Percentiles rank a stretch among this genome's conserved stretches.
phyloP scores from a whole-genome alignment of 2,797 vertebrate genomes.

The Kryptolebias ocellatus region DNA sequence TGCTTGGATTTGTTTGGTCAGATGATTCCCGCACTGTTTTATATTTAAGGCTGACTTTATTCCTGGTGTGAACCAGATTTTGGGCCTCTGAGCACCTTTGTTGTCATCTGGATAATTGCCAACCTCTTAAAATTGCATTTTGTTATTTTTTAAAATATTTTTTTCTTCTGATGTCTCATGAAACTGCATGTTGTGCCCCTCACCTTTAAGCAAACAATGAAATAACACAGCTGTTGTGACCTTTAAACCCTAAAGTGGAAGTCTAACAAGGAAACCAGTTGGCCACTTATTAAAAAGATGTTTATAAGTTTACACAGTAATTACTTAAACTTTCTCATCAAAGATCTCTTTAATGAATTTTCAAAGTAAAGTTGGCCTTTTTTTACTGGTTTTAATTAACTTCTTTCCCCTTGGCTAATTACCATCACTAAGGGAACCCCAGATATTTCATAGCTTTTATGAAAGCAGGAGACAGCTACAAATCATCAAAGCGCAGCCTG shows the following conservation, averaged over 20 bases:
- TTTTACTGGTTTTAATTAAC: slow-evolving; percentile 59
- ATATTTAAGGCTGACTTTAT: slow-evolving; percentile 19
- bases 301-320: slow-evolving; percentile 13
- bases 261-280: neutral
- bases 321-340: slow-evolving; percentile 31
- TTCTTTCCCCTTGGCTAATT: slow-evolving; percentile 52
- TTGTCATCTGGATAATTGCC: slow-evolving; percentile 43
- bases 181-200: slow-evolving; percentile 3
- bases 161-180: slow-evolving; percentile 34
- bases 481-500: slow-evolving; percentile 63
- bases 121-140: slow-evolving; percentile 40
- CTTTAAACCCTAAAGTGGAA: slow-evolving; percentile 5
- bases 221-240: slow-evolving; percentile 3
- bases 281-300: neutral
- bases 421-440: slow-evolving; percentile 36
- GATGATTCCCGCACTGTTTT: slow-evolving; percentile 21
- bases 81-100: slow-evolving; percentile 41
- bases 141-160: no score
- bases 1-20: slow-evolving; percentile 34
- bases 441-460: slow-evolving; percentile 45
- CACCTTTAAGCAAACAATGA: slow-evolving; percentile 7
- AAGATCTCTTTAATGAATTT: slow-evolving; percentile 46
- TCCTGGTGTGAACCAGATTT: slow-evolving; percentile 32
- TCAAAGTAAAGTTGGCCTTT: slow-evolving; percentile 36
- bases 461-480: slow-evolving; percentile 47